Evolutionary conservation across 2,888 invertebrate genomes (phyloP).

Genomic region (Apomyelois bistriatella): DNA sequence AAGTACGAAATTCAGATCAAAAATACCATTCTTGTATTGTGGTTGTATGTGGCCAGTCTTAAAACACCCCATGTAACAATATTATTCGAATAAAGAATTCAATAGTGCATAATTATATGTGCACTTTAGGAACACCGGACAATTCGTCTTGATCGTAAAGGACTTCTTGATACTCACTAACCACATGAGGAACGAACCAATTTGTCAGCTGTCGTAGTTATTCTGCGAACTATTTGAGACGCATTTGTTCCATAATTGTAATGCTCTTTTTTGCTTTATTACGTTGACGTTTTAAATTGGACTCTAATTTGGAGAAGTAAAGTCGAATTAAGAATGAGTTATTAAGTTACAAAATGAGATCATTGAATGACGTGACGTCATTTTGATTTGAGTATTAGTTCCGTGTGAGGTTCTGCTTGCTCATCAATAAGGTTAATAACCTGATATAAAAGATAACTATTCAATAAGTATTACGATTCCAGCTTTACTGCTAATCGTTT

Average conservation of each 20-base stretch:
- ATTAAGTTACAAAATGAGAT: neutral
- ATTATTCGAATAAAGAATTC: no score
- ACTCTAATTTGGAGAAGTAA: neutral
- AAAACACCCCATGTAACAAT: no score
- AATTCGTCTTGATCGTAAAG: conserved; percentile 4
- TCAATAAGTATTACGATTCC: neutral
- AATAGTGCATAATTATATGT: no score
- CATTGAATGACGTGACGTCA: neutral
- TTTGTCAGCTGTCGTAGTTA: conserved; percentile 43
- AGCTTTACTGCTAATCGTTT: neutral
- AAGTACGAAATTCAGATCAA: no score
- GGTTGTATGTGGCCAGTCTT: no score
- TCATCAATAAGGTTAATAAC: neutral
- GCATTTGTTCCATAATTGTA: conserved; percentile 34
- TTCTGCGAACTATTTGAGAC: conserved; percentile 44
- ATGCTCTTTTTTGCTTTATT: conserved; percentile 19
- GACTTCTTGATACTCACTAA: neutral
- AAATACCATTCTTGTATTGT: no score
- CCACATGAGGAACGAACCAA: conserved; percentile 30
- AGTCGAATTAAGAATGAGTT: neutral
- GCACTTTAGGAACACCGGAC: no score
- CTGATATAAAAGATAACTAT: neutral
- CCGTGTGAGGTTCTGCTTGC: neutral
- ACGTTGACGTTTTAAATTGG: neutral
- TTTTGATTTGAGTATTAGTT: neutral